Evolutionary conservation across 1,140 invertebrate genomes (phyloP).

Genomic region (Mycetomoellerius zeteki): DNA sequence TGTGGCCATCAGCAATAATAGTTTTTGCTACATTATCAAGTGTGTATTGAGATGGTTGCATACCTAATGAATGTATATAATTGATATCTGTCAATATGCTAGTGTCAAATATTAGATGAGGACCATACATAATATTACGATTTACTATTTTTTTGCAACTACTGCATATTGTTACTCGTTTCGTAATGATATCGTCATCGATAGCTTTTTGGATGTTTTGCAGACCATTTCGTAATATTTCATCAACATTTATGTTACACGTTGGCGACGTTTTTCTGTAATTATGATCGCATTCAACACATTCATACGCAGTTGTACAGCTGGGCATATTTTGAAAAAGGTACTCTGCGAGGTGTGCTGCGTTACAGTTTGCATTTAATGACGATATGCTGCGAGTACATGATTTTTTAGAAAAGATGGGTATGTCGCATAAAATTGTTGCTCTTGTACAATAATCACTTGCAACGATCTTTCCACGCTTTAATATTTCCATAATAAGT

Average conservation of each 20-base stretch:
- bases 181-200: neutral
- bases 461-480: neutral
- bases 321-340: too few species aligned
- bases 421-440: neutral
- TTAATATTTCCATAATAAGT: neutral
- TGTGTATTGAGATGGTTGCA: too few species aligned
- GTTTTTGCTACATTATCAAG: too few species aligned
- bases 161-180: neutral
- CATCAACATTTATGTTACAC: neutral
- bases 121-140: neutral
- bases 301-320: too few species aligned
- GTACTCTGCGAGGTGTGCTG: too few species aligned
- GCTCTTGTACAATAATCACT: neutral
- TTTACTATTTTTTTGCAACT: neutral
- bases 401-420: neutral
- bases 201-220: too few species aligned
- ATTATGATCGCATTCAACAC: neutral
- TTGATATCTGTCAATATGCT: neutral
- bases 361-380: neutral
- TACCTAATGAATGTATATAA: neutral
- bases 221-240: too few species aligned
- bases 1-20: too few species aligned
- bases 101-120: neutral
- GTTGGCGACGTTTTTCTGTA: neutral
- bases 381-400: neutral